These are phyloP conservation scores for Sinella curviseta DNA, from an alignment of 1,140 invertebrate species.

Conservation along the genomic window DNA sequence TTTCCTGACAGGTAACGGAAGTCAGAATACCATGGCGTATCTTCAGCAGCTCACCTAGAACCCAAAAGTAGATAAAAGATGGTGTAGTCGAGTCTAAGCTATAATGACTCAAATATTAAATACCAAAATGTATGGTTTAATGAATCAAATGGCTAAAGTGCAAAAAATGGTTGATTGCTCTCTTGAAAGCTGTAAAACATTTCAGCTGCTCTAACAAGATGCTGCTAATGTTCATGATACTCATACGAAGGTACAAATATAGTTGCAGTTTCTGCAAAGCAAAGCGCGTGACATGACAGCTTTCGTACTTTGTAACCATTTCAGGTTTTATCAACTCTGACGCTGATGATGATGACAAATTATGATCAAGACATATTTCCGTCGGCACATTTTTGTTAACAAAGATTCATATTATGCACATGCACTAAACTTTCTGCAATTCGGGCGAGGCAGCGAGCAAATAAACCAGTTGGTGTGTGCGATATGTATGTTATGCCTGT, in stretches of 20 bases:
- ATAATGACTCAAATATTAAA: not conserved
- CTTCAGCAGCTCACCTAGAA: not conserved
- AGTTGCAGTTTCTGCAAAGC: too few species aligned
- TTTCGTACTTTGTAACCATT: too few species aligned
- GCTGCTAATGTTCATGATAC: too few species aligned
- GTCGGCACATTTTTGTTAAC: not conserved
- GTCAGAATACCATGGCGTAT: conserved; percentile 7
- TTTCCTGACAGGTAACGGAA: conserved; percentile 11
- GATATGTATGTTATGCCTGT: too few species aligned
- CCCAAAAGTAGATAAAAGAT: not conserved
- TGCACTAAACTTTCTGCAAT: too few species aligned
- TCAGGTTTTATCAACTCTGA: not conserved
- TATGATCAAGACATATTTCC: not conserved
- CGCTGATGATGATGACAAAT: not conserved
- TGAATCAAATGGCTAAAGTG: not conserved
- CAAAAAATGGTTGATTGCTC: not conserved
- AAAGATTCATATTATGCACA: too few species aligned
- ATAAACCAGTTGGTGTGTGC: not conserved
- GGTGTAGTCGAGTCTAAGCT: too few species aligned
- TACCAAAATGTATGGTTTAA: not conserved
- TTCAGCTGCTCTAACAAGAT: too few species aligned
- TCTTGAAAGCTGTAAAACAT: not conserved
- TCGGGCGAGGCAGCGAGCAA: not conserved
- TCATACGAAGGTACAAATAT: too few species aligned
- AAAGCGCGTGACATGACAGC: too few species aligned